Evolutionary conservation across 2,113 vertebrate species (phyloP), one percentile per base, ranked within the genome.

Genomic region (Bubo scandiacus): DNA sequence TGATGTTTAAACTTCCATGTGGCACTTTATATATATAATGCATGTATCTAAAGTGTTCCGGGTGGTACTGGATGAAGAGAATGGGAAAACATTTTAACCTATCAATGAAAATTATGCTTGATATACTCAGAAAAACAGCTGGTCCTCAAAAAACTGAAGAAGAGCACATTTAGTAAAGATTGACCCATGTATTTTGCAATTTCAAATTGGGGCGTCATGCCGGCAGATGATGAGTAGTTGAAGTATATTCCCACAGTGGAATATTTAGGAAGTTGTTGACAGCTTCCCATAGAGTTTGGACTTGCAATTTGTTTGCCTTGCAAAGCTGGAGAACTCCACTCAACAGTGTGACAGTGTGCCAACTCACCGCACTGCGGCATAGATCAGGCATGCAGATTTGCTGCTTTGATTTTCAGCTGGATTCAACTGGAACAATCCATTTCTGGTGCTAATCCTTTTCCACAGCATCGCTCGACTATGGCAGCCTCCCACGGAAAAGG

Each of bases 381-480:
- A 7, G 49, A 36, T 67, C 3, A 10, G 43, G 59, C 49, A 14
- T 5, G 0, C 0, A 4, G 36, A 43, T 79, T 36, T 1, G 5
- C 52, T 43, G 47, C 71, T 75, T 57, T 42, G 57, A 54, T 85
- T 91, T 93, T 88, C 70, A 77, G 22, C 34, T 51, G 88, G 66
- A n/a, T 96, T 85, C 77, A 34, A 4, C 59, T 72, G 91, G 47
- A 68, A 68, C 40, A 59, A 55, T 49, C 62, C 32, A 5, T 51
- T 95, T 79, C 65, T 79, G 82, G 27, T 30, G 47, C 65, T 79
- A 1, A 88, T 88, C 38, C 51, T 75, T 85, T 75, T 51, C 75
- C 13, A 4, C 29, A 77, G 52, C 29, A 7, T 45, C 3, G 2
- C 57, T 34, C 1, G 4, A 30, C 45, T 77, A 5, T 7, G n/a